These are phyloP conservation scores for Sinonovacula constricta DNA, from an alignment of 1,140 invertebrate species.

Conservation along the genomic window DNA sequence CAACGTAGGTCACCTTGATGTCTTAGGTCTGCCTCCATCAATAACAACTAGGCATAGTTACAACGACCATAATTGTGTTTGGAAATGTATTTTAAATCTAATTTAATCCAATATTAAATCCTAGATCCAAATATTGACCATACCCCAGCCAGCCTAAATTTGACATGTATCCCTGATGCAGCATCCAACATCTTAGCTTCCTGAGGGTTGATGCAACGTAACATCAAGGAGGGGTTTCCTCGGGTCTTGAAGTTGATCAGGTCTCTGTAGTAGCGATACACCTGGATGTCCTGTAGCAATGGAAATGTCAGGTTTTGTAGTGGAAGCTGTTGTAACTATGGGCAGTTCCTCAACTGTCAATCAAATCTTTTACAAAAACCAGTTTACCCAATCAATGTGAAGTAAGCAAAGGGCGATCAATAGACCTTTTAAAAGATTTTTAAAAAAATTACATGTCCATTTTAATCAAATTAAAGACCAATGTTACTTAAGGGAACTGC, in stretches of 20 bases:
- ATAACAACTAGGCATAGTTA: no score
- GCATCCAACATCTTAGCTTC: slow-evolving; percentile 77
- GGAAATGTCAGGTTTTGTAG: background rate
- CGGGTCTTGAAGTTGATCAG: slow-evolving; percentile 76
- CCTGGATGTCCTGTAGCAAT: slow-evolving; percentile 75
- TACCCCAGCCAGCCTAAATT: slow-evolving; percentile 78
- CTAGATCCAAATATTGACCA: no score
- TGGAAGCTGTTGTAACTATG: background rate
- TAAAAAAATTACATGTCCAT: no score
- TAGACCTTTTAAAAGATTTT: no score
- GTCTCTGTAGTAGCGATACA: slow-evolving; percentile 77
- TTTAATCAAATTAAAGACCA: no score
- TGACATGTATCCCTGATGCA: slow-evolving; percentile 76
- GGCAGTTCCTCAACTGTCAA: background rate
- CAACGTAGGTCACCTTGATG: no score
- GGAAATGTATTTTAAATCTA: no score
- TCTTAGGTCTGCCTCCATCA: no score
- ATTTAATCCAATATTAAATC: no score
- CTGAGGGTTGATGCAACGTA: slow-evolving; percentile 77
- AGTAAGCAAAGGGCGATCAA: no score
- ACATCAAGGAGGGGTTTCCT: slow-evolving; percentile 75
- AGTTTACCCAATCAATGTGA: background rate
- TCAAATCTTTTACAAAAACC: background rate
- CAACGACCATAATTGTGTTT: no score
- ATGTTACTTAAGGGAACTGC: no score